A percentile compares a stretch with the other conserved stretches of the same genome.
phyloP scores from a whole-genome alignment of 2,888 invertebrate genomes.

The Eudemis profundana region DNA sequence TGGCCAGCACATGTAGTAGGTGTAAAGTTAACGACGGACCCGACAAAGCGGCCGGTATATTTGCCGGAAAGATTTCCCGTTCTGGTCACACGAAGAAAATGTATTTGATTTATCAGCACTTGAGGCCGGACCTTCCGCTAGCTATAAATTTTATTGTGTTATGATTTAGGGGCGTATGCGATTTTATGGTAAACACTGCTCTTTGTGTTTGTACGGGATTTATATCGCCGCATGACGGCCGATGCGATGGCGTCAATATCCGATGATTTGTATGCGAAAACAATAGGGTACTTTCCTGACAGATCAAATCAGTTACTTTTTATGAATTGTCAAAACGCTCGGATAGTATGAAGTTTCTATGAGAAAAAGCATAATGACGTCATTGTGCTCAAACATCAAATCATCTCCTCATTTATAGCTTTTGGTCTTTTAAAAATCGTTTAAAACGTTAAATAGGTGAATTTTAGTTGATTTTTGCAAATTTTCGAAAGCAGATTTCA shows the following conservation, averaged over 20 bases:
- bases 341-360: too few species aligned
- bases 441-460: too few species aligned
- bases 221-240: slow-evolving; percentile 61
- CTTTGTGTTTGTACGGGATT: slow-evolving; percentile 78
- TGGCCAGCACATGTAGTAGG: slow-evolving; percentile 32
- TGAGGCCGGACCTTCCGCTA: slow-evolving; percentile 82
- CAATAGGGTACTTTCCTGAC: too few species aligned
- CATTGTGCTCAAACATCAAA: too few species aligned
- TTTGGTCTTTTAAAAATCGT: too few species aligned
- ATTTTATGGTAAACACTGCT: slow-evolving; percentile 84
- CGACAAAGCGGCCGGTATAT: slow-evolving; percentile 60
- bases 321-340: too few species aligned
- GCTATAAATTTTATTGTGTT: slow-evolving; percentile 85
- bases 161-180: slow-evolving; percentile 82
- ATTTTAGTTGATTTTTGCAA: too few species aligned
- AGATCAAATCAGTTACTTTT: too few species aligned
- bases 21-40: slow-evolving; percentile 43
- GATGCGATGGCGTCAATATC: slow-evolving; percentile 55
- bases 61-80: slow-evolving; percentile 79
- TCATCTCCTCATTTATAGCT: too few species aligned
- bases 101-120: slow-evolving; percentile 84
- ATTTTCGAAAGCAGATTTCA: too few species aligned
- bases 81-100: slow-evolving; percentile 80
- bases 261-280: slow-evolving; percentile 39
- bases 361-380: too few species aligned